phyloP scores from a whole-genome alignment of 2,888 invertebrate species.

The Baccha elongata region DNA sequence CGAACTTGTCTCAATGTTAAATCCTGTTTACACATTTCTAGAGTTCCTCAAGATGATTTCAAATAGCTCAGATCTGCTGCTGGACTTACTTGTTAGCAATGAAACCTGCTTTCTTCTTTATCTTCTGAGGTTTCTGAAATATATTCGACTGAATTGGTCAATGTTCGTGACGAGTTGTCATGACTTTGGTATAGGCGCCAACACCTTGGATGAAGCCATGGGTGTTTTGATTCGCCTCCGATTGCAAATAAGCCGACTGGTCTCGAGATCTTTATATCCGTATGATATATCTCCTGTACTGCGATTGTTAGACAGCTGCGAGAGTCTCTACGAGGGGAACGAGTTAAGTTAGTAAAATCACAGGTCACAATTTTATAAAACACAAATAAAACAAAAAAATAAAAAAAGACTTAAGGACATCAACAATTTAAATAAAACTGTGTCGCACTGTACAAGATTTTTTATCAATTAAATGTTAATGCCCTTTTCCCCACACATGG shows the following conservation, averaged over 20 bases:
- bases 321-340: slow-evolving; percentile 92
- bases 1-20: slow-evolving; percentile 91
- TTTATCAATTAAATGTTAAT: slow-evolving; percentile 7
- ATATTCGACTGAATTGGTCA: slow-evolving; percentile 91
- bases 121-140: slow-evolving; percentile 91
- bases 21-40: slow-evolving; percentile 93
- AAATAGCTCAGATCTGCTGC: slow-evolving; percentile 90
- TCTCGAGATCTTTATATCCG: slow-evolving; percentile 92
- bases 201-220: slow-evolving; percentile 91
- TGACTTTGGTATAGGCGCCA: slow-evolving; percentile 83
- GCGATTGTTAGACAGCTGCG: slow-evolving; percentile 91
- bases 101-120: slow-evolving; percentile 95
- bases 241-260: slow-evolving; percentile 91
- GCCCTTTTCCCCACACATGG: slow-evolving; percentile 22
- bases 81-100: slow-evolving; percentile 94
- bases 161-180: slow-evolving; percentile 91
- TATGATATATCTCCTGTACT: slow-evolving; percentile 95
- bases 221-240: slow-evolving; percentile 90
- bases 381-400: slow-evolving; percentile 67
- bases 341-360: slow-evolving; percentile 86
- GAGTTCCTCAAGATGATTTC: slow-evolving; percentile 93
- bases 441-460: slow-evolving; percentile 37
- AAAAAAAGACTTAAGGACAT: slow-evolving; percentile 42
- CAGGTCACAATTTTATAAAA: slow-evolving; percentile 61
- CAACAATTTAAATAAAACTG: slow-evolving; percentile 4